Percentiles rank a stretch among this genome's conserved stretches.
Conservation (phyloP, 1,140 invertebrate genomes). For the Brachionus koreanus region DNA sequence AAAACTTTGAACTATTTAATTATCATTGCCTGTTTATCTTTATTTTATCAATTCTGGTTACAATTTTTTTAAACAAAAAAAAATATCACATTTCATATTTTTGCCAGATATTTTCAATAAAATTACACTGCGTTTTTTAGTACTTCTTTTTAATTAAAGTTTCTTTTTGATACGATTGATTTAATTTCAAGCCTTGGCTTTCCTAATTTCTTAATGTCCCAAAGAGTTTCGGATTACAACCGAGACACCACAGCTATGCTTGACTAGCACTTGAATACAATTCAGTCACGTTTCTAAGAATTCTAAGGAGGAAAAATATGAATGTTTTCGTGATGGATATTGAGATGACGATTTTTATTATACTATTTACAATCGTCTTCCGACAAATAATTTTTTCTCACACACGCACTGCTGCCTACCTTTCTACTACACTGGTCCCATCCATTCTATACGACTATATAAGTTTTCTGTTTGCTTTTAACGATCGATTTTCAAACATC, state of each 20-base stretch:
- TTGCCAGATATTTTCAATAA: not conserved
- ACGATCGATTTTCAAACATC: not conserved
- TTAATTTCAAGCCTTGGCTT: not conserved
- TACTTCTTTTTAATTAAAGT: not conserved
- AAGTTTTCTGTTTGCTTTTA: not conserved
- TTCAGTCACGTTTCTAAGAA: not conserved
- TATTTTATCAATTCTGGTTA: not conserved
- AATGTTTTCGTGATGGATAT: not conserved
- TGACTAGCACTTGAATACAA: not conserved
- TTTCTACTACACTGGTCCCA: not conserved
- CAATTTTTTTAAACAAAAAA: not conserved
- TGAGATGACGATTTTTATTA: not conserved
- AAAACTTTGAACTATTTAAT: not conserved
- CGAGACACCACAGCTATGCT: constrained; percentile 12
- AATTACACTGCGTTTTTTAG: too few relatives aligned
- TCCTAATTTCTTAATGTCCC: not conserved
- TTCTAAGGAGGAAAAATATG: not conserved
- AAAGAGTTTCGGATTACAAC: not conserved
- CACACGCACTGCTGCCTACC: not conserved
- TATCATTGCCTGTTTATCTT: not conserved
- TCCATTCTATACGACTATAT: not conserved
- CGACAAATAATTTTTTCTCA: not conserved
- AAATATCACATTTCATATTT: not conserved
- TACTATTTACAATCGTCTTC: not conserved
- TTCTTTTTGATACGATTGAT: not conserved